Percentiles rank a stretch among this genome's conserved stretches.
Evolutionary conservation across 2,113 vertebrate species (phyloP).

Genomic region (Nymphicus hollandicus): DNA sequence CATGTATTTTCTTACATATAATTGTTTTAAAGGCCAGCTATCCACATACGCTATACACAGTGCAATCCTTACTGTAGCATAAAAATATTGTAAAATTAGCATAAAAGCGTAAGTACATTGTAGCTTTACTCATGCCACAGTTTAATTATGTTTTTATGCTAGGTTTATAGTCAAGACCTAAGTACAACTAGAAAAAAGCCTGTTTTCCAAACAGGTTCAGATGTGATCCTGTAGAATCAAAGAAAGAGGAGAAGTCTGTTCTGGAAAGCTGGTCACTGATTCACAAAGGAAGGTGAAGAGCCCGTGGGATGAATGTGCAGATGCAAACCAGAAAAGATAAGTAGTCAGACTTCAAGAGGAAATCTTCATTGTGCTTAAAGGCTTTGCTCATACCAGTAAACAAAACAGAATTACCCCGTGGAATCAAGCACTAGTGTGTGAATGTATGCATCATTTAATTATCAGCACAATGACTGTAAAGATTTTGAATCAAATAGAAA

Average conservation of each 20-base stretch:
- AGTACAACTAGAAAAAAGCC: neutral
- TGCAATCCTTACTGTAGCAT: neutral
- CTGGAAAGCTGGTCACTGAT: neutral
- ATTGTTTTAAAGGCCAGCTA: neutral
- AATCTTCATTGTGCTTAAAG: neutral
- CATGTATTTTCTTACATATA: rapidly evolving
- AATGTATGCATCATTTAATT: neutral
- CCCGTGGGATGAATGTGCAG: neutral
- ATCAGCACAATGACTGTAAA: neutral
- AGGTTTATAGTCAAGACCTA: neutral
- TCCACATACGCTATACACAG: neutral
- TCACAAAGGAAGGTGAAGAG: neutral
- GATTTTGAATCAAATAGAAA: neutral
- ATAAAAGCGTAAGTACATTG: neutral
- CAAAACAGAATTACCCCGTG: neutral
- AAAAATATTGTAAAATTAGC: neutral
- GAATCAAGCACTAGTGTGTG: neutral
- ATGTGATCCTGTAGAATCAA: neutral
- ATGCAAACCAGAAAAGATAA: neutral
- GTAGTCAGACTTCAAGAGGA: neutral
- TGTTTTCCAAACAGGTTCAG: neutral
- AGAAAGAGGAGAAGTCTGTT: neutral
- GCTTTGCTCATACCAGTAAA: neutral
- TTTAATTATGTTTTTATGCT: neutral
- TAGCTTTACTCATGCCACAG: neutral